phyloP scores from a whole-genome alignment of 2,113 vertebrate genomes.

The Antechinus flavipes region DNA sequence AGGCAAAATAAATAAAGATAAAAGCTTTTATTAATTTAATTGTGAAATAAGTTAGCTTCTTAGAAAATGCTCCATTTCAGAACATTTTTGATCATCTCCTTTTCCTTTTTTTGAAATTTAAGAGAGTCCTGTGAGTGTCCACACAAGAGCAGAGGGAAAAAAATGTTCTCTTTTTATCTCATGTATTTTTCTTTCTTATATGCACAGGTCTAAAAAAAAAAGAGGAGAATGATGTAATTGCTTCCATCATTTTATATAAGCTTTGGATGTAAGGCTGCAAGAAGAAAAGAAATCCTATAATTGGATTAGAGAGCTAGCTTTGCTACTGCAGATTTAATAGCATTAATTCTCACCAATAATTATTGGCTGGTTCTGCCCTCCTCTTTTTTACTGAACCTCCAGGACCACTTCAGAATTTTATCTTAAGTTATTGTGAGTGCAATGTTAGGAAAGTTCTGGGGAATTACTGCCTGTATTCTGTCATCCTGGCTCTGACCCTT shows the following conservation, averaged over 20 bases:
- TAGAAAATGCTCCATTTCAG: neutral
- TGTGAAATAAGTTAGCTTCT: neutral
- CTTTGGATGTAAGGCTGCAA: neutral
- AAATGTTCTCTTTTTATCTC: neutral
- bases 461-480: no score
- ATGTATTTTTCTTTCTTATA: neutral
- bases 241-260: neutral
- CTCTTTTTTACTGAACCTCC: neutral
- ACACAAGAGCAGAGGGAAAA: neutral
- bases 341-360: neutral
- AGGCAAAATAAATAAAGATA: neutral
- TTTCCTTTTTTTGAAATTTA: neutral
- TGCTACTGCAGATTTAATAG: neutral
- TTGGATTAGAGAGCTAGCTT: neutral
- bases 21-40: neutral
- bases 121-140: neutral
- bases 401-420: neutral
- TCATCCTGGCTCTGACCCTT: no score
- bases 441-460: no score
- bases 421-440: no score
- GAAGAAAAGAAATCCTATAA: neutral
- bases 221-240: neutral
- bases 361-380: neutral
- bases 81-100: neutral
- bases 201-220: neutral